These are phyloP conservation scores for Gnathonemus echidnorhynchus DNA, from an alignment of 2,113 vertebrate species.

Conservation along the genomic window DNA sequence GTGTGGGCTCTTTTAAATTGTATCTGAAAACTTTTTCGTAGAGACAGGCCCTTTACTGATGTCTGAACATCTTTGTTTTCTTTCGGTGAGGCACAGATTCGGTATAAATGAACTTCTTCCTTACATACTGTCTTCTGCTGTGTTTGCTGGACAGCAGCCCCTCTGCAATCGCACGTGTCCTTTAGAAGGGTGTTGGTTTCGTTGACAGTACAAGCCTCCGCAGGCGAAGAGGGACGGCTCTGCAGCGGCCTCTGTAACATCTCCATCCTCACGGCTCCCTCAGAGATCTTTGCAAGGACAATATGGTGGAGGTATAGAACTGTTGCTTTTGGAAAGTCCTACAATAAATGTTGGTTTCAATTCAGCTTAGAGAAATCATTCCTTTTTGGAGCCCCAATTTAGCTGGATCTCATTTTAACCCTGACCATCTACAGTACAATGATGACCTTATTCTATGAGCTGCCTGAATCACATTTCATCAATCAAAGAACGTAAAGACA, in stretches of 20 bases:
- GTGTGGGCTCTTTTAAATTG: not conserved
- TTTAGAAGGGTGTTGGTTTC: conserved; percentile 33
- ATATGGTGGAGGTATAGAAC: conserved; percentile 54
- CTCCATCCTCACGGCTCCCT: conserved; percentile 78
- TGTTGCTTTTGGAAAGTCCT: not conserved
- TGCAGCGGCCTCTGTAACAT: conserved; percentile 42
- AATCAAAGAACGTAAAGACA: not conserved
- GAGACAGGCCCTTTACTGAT: not conserved
- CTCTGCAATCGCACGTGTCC: not conserved
- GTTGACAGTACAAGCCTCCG: conserved; percentile 70
- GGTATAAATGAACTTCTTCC: not conserved
- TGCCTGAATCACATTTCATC: not conserved
- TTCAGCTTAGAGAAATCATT: not conserved
- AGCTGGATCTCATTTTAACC: not conserved
- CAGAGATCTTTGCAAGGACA: conserved; percentile 72
- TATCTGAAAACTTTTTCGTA: not conserved
- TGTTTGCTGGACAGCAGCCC: not conserved
- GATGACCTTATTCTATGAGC: not conserved
- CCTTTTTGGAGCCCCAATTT: not conserved
- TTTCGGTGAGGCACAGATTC: not conserved
- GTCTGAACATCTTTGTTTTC: not conserved
- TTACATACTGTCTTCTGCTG: not conserved
- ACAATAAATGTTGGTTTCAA: not conserved
- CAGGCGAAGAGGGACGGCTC: conserved; percentile 72
- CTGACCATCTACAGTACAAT: not conserved